These are phyloP conservation scores for Polydrusus tereticollis DNA, from an alignment of 2,888 invertebrate species.

Conservation along the genomic window DNA sequence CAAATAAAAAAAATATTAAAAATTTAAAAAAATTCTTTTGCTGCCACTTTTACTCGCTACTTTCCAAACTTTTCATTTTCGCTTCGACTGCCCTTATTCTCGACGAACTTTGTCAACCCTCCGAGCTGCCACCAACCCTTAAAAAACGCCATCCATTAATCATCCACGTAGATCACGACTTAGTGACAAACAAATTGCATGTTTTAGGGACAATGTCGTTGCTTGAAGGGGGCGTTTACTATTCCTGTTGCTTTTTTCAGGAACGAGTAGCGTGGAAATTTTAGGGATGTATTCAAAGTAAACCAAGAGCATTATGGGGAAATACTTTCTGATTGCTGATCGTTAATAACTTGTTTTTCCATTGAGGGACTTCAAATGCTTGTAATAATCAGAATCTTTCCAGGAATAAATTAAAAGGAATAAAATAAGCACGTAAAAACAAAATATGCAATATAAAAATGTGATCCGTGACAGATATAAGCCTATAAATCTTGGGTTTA, in stretches of 20 bases:
- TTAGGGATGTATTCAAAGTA: too few relatives aligned
- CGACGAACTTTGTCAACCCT: conserved; percentile 32
- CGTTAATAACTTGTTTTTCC: too few relatives aligned
- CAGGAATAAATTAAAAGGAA: background rate
- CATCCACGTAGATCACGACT: conserved; percentile 45
- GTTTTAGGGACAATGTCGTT: conserved; percentile 39
- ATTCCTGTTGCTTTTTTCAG: conserved; percentile 34
- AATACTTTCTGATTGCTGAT: too few relatives aligned
- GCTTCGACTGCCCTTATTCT: conserved; percentile 10
- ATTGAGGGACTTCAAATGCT: background rate
- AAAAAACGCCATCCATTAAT: conserved; percentile 43
- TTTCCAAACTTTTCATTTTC: too few relatives aligned
- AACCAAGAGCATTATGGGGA: too few relatives aligned
- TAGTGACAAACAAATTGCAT: conserved; percentile 44
- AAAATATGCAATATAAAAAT: conserved; percentile 20
- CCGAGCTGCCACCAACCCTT: conserved; percentile 30
- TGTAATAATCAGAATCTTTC: background rate
- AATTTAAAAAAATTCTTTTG: too few relatives aligned
- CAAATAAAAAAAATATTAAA: too few relatives aligned
- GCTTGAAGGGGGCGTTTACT: conserved; percentile 2
- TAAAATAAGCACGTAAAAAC: conserved; percentile 2
- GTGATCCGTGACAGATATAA: conserved; percentile 26
- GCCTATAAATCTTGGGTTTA: conserved; percentile 27
- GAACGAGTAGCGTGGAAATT: background rate
- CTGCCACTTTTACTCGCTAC: too few relatives aligned